Base-by-base conservation (phyloP, 2,888 invertebrate genomes). In the Drosophila paramelanica region DNA sequence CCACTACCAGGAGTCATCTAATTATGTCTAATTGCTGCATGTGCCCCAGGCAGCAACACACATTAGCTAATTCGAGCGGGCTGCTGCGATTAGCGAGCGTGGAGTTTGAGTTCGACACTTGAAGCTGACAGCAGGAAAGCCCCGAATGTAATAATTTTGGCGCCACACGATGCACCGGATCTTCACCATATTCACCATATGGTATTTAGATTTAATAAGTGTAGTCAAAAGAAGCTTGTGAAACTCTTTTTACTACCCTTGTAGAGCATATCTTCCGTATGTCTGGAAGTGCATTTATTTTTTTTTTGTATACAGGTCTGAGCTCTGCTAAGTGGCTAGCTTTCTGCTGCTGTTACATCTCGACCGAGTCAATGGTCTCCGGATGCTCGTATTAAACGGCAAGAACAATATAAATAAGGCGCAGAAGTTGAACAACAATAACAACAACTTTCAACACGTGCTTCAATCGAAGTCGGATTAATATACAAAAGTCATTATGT, bases 1-100 rank as follows among this genome's bases (percentile, higher is more conserved):
- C 65, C 36, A 42, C 67, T 31, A 51, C 33, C 39, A 51, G 59
- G 47, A 56, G 51, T 50, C 50, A 62, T 46, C 72, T 73, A 86
- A 82, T 87, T 86, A 83, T 53, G 65, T 47, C 72, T 80, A 86
- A 82, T 80, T 80, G 74, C 81, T 67, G 47, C 36, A 25, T 55
- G 20, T 58, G 69, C 70, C 50, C 5, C 20, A 49, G 74, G 67
- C 65, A 27, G 14, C 49, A 68, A 17, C 60, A 59, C 74, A 61
- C 74, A 83, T 86, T 73, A 75, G 50, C 69, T 79, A 73, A 86
- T 86, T 74, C 49, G 52, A 49, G 14, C 20, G 23, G 39, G 41
- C 50, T 50, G 50, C 57, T 59, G 3, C 14, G 23, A 20, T 43
- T 36, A 51, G 51, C 50, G 7, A 42, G 56, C 60, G 7, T 46